Percentiles rank a stretch among this genome's conserved stretches.
Evolutionary conservation across 2,113 vertebrate species (phyloP).

Genomic region (Guaruba guarouba): DNA sequence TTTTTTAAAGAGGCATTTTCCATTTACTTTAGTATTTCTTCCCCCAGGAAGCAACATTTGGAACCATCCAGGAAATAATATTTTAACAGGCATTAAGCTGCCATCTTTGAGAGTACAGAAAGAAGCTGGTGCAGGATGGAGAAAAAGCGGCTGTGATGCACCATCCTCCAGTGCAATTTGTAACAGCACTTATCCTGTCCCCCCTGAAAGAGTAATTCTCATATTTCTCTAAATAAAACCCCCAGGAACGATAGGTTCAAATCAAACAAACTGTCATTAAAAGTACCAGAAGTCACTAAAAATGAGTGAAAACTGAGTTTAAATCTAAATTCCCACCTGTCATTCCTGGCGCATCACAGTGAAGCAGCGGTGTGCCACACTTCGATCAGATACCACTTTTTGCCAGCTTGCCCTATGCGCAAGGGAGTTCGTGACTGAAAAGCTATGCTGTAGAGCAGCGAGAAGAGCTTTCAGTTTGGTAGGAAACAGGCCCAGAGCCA

Average conservation of each 20-base stretch:
- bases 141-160: neutral
- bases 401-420: neutral
- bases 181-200: neutral
- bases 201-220: neutral
- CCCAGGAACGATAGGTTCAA: neutral
- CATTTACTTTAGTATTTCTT: constrained; percentile 8
- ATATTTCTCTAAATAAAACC: neutral
- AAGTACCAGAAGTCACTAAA: neutral
- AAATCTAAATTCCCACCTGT: neutral
- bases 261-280: neutral
- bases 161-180: fast-evolving
- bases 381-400: neutral
- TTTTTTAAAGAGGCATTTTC: neutral
- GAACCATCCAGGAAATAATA: neutral
- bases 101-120: neutral
- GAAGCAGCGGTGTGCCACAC: fast-evolving
- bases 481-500: neutral
- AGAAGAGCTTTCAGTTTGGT: neutral
- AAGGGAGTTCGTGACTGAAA: neutral
- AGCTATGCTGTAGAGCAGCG: fast-evolving
- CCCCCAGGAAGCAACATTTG: neutral
- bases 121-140: neutral
- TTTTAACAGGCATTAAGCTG: constrained; percentile 1
- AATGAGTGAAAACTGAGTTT: neutral
- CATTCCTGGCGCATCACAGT: neutral